These are phyloP conservation scores for Battus philenor DNA, from an alignment of 1,140 invertebrate genomes.

Conservation along the genomic window DNA sequence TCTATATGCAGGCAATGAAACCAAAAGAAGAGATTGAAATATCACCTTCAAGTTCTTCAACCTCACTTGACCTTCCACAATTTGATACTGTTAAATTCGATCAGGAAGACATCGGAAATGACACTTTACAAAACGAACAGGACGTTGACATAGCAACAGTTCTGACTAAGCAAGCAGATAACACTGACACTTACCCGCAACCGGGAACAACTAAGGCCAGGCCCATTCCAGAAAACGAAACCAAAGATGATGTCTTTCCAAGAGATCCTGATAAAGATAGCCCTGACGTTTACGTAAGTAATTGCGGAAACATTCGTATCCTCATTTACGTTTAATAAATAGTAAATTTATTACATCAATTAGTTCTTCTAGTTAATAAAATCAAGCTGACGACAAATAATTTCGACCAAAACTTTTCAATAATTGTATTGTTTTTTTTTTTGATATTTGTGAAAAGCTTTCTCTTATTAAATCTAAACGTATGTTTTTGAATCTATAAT, in stretches of 20 bases:
- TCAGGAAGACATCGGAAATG: slow-evolving; percentile 20
- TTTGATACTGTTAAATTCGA: slow-evolving; percentile 42
- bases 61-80: slow-evolving; percentile 33
- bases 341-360: no score
- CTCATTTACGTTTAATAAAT: no score
- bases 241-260: slow-evolving; percentile 29
- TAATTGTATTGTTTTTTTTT: no score
- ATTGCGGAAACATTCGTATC: not conserved
- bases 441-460: no score
- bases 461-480: no score
- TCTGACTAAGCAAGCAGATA: slow-evolving; percentile 43
- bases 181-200: slow-evolving; percentile 22
- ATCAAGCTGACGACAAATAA: no score
- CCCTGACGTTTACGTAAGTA: slow-evolving; percentile 52
- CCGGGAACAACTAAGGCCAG: slow-evolving; percentile 40
- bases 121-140: no score
- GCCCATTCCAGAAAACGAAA: slow-evolving; percentile 46
- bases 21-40: slow-evolving; percentile 36
- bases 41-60: slow-evolving; percentile 32
- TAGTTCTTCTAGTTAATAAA: no score
- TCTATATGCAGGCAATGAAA: slow-evolving; percentile 31
- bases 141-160: slow-evolving; percentile 25
- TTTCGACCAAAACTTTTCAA: no score
- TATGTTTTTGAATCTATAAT: no score
- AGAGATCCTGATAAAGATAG: slow-evolving; percentile 58